Evolutionary conservation across 2,113 vertebrate species (phyloP).

Genomic region (Takifugu bimaculatus): DNA sequence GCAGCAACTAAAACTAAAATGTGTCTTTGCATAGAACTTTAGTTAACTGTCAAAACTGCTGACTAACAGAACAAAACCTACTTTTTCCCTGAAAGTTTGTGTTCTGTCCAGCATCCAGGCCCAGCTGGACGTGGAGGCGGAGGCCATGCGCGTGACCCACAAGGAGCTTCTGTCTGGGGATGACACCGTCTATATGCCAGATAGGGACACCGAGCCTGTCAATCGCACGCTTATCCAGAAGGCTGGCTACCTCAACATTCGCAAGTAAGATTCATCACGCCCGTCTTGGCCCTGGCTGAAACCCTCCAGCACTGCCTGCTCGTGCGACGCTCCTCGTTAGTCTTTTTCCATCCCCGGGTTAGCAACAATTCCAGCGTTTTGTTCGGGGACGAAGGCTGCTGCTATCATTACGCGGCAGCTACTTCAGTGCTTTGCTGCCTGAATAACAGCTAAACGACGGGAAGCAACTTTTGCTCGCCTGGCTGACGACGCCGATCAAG

Average conservation of each 20-base stretch:
- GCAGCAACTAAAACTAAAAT: no score
- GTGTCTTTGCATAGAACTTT: no score
- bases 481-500: constrained; percentile 29
- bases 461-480: not conserved
- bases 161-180: constrained; percentile 87
- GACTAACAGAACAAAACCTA: no score
- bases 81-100: not conserved
- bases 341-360: not conserved
- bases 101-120: constrained; percentile 79
- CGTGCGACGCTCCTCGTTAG: no score
- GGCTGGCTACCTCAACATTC: constrained; percentile 95
- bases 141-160: constrained; percentile 85
- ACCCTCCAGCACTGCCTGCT: constrained; percentile 7
- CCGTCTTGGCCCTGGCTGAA: constrained; percentile 15
- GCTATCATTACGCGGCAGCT: not conserved
- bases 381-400: constrained; percentile 3
- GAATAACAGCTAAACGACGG: not conserved
- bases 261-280: constrained; percentile 80
- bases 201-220: constrained; percentile 79
- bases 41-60: no score
- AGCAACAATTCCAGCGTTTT: constrained; percentile 8
- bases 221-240: constrained; percentile 95
- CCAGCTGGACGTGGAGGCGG: constrained; percentile 87
- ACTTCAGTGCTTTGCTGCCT: not conserved
- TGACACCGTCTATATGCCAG: constrained; percentile 87